phyloP scores from a whole-genome alignment of 2,797 vertebrate species.

The Remorina albescens region DNA sequence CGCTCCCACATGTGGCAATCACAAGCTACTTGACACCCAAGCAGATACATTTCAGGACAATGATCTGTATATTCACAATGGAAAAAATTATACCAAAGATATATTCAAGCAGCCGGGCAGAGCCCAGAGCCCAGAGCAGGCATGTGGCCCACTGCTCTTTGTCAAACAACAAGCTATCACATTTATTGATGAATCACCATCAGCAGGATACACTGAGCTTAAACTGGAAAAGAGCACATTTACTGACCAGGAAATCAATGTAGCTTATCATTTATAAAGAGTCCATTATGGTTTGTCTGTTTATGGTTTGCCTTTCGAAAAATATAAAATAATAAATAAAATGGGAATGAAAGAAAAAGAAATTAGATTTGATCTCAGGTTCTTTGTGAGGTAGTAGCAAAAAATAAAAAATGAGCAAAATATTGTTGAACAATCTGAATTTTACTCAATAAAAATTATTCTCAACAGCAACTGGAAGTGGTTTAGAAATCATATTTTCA shows the following conservation, averaged over 20 bases:
- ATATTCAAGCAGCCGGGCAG: neutral
- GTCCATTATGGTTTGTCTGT: no score
- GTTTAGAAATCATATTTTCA: neutral
- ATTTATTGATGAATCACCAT: conserved; percentile 50
- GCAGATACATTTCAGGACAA: conserved; percentile 32
- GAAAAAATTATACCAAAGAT: conserved; percentile 6
- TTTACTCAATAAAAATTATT: neutral
- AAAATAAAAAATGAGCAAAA: neutral
- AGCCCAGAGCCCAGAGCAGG: conserved; percentile 11
- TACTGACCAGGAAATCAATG: conserved; percentile 25
- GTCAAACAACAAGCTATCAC: conserved; percentile 51
- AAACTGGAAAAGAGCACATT: neutral
- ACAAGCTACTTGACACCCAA: conserved; percentile 24
- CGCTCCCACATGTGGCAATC: neutral
- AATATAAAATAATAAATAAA: no score
- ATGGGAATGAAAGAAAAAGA: neutral
- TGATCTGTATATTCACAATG: conserved; percentile 28
- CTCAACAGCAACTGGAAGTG: neutral
- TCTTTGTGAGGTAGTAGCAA: neutral
- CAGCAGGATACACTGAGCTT: neutral
- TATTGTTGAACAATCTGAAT: no score
- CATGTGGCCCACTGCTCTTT: conserved; percentile 30
- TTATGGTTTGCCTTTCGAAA: no score
- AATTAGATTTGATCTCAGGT: neutral
- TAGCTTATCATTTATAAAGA: neutral